A percentile compares a stretch with the other conserved stretches of the same genome.
phyloP scores from a whole-genome alignment of 1,140 invertebrate genomes.

The Reticulitermes speratus region DNA sequence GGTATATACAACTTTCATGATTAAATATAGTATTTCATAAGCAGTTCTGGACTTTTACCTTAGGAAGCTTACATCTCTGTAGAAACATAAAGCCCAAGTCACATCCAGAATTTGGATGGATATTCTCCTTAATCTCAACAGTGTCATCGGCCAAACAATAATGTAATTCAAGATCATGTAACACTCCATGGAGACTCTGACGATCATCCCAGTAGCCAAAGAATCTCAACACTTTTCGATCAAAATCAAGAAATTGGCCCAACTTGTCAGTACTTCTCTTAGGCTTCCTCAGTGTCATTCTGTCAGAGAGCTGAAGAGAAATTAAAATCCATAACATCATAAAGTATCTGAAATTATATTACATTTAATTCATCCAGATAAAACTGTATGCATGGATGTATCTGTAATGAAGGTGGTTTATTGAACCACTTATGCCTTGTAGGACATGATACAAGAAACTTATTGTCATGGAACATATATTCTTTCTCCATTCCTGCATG shows the following conservation, averaged over 20 bases:
- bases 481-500: too few relatives aligned
- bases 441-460: too few relatives aligned
- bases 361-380: too few relatives aligned
- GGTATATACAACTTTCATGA: too few relatives aligned
- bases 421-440: too few relatives aligned
- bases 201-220: slow-evolving; percentile 89
- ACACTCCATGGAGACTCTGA: slow-evolving; percentile 64
- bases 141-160: slow-evolving; percentile 89
- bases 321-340: neutral
- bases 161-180: slow-evolving; percentile 73
- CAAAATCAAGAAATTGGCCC: slow-evolving; percentile 73
- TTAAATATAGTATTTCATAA: too few relatives aligned
- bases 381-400: too few relatives aligned
- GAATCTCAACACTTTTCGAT: slow-evolving; percentile 78
- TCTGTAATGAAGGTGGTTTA: too few relatives aligned
- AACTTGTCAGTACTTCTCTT: slow-evolving; percentile 54
- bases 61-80: slow-evolving; percentile 73
- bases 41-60: slow-evolving; percentile 50
- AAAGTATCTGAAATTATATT: neutral
- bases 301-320: slow-evolving; percentile 34
- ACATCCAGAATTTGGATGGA: slow-evolving; percentile 65
- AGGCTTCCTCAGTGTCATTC: slow-evolving; percentile 54
- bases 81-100: slow-evolving; percentile 71
- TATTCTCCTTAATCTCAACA: slow-evolving; percentile 80
- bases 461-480: too few relatives aligned